These are phyloP conservation scores for Cyclophora punctaria DNA, from an alignment of 2,888 invertebrate species.

Conservation along the genomic window DNA sequence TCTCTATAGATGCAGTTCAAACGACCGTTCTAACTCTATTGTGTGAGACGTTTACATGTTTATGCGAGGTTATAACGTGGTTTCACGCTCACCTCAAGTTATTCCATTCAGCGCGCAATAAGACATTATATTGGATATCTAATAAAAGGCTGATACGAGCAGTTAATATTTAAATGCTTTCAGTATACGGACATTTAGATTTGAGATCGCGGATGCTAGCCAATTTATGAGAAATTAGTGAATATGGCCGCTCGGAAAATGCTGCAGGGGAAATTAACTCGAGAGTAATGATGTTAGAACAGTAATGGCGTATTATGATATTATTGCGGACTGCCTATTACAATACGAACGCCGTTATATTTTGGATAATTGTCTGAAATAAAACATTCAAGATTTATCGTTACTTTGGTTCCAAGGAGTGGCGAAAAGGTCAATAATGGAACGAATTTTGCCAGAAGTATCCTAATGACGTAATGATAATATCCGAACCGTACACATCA, in stretches of 20 bases:
- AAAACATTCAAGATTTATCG: no score
- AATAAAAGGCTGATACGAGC: slow-evolving; percentile 1
- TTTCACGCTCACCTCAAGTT: slow-evolving; percentile 16
- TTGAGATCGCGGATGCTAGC: slow-evolving; percentile 27
- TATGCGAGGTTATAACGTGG: slow-evolving; percentile 26
- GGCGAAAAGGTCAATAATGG: no score
- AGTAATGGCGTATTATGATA: slow-evolving; percentile 60
- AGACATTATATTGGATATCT: neutral
- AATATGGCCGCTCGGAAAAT: slow-evolving; percentile 43
- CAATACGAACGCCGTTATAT: no score
- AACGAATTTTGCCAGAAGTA: no score
- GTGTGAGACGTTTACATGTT: slow-evolving; percentile 27
- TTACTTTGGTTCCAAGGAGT: no score
- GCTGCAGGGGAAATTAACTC: slow-evolving; percentile 65
- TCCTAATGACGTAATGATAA: no score
- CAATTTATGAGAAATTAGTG: slow-evolving; percentile 43
- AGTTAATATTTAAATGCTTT: neutral
- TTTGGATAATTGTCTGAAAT: no score
- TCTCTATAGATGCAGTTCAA: slow-evolving; percentile 33
- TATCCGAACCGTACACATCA: no score
- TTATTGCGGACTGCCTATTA: no score
- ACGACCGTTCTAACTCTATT: slow-evolving; percentile 31
- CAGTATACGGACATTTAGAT: slow-evolving; percentile 21
- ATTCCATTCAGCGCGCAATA: slow-evolving; percentile 1
- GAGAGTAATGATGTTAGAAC: slow-evolving; percentile 67